Base-by-base conservation (phyloP, 2,888 invertebrate genomes). In the Coremacera marginata region DNA sequence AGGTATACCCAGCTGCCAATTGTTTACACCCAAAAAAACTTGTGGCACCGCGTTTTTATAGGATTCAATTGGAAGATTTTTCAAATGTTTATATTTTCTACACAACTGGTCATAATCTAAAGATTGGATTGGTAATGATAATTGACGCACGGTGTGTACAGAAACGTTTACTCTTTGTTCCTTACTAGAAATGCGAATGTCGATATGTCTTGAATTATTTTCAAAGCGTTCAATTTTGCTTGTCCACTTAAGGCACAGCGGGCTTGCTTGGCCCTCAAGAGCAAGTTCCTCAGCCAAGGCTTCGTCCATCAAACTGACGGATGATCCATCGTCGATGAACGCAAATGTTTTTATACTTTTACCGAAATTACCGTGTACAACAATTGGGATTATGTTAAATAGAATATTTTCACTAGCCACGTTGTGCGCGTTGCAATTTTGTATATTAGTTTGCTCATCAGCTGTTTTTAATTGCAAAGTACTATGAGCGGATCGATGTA, bases 211-310 rank as follows among this genome's bases (percentile, higher is more conserved):
- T 8, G 62, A 70, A 31, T 14, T 55, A 0, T 62, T 62, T 27
- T 5, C 70, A 70, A 31, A 51, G 9, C 74, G 51, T 63, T 74
- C 22, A 63, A 63, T 63, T 25, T 34, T 27, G 5, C 22, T 27
- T 25, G 63, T 63, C 63, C 63, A 27, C 11, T 51, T 62, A 11
- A 75, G n/a, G 14, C 70, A 70, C 62, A 76, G 60, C 8, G 76
- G 34, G 16, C 19, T 31, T 4, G 19, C 22, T 31, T 44, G 19
- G 7, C 70, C 76, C n/a, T 11, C 1, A 9, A n/a, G n/a, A n/a
- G n/a, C n/a, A n/a, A n/a, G 70, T 5, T 62, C 31, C 70, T 27
- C 68, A 19, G n/a, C 51, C 14, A n/a, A 49, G 5, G 2, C 37
- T n/a, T n/a, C n/a, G n/a, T n/a, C n/a, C n/a, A n/a, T n/a, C n/a